phyloP scores from a whole-genome alignment of 2,797 vertebrate genomes.

The Buceros bicornis region DNA sequence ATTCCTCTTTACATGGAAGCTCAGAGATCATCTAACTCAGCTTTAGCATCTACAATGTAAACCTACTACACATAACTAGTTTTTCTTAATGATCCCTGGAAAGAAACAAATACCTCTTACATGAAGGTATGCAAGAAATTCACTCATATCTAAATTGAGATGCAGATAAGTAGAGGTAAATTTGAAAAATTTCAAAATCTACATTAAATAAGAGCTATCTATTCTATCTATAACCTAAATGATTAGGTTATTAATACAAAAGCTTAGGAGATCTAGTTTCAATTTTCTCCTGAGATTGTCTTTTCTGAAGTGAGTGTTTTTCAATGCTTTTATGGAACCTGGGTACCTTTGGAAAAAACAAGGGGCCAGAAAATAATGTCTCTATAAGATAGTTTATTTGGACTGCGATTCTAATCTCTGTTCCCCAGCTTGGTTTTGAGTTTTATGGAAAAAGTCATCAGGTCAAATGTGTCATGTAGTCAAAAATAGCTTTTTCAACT shows the following conservation, averaged over 20 bases:
- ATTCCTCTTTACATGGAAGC: background rate
- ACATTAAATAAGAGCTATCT: background rate
- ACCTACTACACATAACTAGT: background rate
- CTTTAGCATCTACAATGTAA: background rate
- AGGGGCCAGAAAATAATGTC: accelerated
- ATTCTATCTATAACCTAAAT: background rate
- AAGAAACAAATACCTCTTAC: background rate
- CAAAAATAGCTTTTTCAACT: background rate
- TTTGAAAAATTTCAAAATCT: background rate
- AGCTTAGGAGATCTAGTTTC: background rate
- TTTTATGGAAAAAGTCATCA: background rate
- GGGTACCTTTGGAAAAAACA: background rate
- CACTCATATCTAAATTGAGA: too few relatives aligned
- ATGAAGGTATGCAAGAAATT: background rate
- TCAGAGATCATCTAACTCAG: background rate
- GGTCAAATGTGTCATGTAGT: background rate
- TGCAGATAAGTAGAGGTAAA: too few relatives aligned
- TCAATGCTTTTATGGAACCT: background rate
- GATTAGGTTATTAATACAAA: background rate
- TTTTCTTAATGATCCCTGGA: background rate
- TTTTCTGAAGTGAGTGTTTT: background rate
- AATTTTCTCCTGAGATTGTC: background rate
- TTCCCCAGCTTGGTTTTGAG: background rate
- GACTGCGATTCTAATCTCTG: background rate
- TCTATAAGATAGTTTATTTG: background rate